Evolutionary conservation across 1,140 invertebrate species (phyloP), one percentile per base, ranked within the genome.

Genomic region (Trinorchestia longiramus): DNA sequence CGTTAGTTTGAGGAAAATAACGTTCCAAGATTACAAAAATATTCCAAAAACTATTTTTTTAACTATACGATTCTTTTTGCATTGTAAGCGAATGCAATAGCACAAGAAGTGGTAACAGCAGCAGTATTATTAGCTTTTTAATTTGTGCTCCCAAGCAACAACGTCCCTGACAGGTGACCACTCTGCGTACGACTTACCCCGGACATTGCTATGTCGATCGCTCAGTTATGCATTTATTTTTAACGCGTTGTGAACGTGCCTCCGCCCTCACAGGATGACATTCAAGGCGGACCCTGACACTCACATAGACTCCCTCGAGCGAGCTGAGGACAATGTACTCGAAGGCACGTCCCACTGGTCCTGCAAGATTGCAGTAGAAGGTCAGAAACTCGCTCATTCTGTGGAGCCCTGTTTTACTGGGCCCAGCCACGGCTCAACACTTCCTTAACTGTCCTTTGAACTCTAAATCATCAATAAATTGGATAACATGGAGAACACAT

Each of bases 301-400:
- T 97, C 99, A 99, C 98, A 99, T 99, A 98, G 99, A 99, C 98
- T 99, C 99, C 97, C 98, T 99, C 98, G 99, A 99, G 98, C 98
- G 99, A 97, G 99, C 99, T 97, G 99, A 99, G 98, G 98, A 98
- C 98, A 98, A 98, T 98, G 99, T 99, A 98, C 98, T 99, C 97
- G 99, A 99, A 98, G 99, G 99, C 97, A 99, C 99, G 97, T 99
- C 99, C 97, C 99, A 99, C 98, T 99, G 99, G 99, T 99, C 99
- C 97, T 99, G 99, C 98, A 99, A 99, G 98, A 99, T 99, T 98
- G 99, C 99, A 97, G 99, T 99, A 97, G 99, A 99, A 99, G 99
- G 99, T 99, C 96, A 97, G 96, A 94, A 45, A 94, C 62, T 11
- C 3, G 36, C 62, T 23, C 28, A 77, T 77, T 77, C 36, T 77